Evolutionary conservation across 2,888 invertebrate species (phyloP), one percentile per base, ranked within the genome.

Genomic region (Synergus umbraculus): DNA sequence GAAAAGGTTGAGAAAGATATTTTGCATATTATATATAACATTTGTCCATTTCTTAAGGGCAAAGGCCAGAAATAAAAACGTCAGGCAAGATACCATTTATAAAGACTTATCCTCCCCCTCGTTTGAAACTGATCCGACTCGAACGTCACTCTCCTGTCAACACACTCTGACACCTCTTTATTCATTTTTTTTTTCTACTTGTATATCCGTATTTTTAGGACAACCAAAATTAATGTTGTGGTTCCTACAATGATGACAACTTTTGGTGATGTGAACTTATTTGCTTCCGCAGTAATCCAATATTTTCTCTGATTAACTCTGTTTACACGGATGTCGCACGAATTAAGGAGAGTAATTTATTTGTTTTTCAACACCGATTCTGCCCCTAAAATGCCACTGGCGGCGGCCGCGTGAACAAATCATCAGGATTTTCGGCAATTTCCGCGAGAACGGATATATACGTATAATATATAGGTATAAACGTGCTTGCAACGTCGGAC

Each of bases 271-370:
- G 60, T 10, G 18, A 60, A 60, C 60, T 60, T 60, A 60, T 60
- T 60, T 18, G 18, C 60, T 54, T 54, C 29, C 49, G 22, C 69
- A 73, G 84, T 84, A 83, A 81, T 78, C 84, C 83, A 86, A 85
- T 85, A 84, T 85, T 87, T 86, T 86, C 83, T 79, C 85, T 85
- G 87, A 86, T 87, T 86, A 87, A 86, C 85, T 79, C 85, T 87
- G 86, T 87, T 86, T 87, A 81, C 85, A 78, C 80, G 81, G 78
- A 78, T 78, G 85, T 81, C 85, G 80, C 79, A 73, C 78, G 84
- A 85, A 86, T 86, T 84, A 86, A 84, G 82, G 81, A 81, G 79
- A 77, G 78, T 81, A 85, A 86, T 85, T 85, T 83, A 85, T 86
- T 83, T 86, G 85, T 85, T 87, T 86, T 87, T 80, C 82, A 29